Evolutionary conservation across 2,797 vertebrate species (phyloP), one percentile per base, ranked within the genome.

Genomic region (Chaenodraco wilsoni): DNA sequence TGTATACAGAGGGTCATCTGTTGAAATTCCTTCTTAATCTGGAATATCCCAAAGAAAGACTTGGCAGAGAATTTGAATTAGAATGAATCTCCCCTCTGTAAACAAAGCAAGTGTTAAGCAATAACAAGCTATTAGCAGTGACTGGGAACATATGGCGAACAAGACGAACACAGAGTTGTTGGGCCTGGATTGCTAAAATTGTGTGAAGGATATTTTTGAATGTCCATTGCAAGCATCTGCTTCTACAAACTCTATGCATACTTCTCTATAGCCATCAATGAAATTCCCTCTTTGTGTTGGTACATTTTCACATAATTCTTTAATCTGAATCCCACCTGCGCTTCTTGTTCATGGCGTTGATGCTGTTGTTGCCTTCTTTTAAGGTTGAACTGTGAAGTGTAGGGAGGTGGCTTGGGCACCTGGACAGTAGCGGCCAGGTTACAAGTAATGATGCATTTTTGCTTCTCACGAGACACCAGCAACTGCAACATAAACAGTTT

Each of bases 351-450:
- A 87, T 91, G 94, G 77, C 85, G 94, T 63, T 79, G 81, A 52
- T 81, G 69, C 67, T 93, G 85, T 55, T 92, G 77, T 61, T 89
- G 95, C 64, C 89, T 94, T 19, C 75, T 87, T 78, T 95, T 94
- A 1, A 83, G 78, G 55, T 86, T 90, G 88, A 94, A 91, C 71
- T 93, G 61, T 16, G 89, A 90, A 2, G 77, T 87, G 73, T 90
- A 93, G 15, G 86, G 77, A 23, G 88, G 81, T 19, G 94, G 95
- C 74, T 95, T 96, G 9, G 95, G 95, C 76, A 95, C 89, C 66
- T 94, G 94, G 70, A 95, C 84, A 69, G 89, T 46, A 3, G 94
- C 84, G 52, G 87, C 90, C 86, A 95, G 93, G 78, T 95, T 94
- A 74, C 62, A 87, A 52, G 91, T 88, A 92, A 95, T 91, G 48